Base-by-base conservation (phyloP, 2,888 invertebrate genomes). In the Sceliomorpha sp. region DNA sequence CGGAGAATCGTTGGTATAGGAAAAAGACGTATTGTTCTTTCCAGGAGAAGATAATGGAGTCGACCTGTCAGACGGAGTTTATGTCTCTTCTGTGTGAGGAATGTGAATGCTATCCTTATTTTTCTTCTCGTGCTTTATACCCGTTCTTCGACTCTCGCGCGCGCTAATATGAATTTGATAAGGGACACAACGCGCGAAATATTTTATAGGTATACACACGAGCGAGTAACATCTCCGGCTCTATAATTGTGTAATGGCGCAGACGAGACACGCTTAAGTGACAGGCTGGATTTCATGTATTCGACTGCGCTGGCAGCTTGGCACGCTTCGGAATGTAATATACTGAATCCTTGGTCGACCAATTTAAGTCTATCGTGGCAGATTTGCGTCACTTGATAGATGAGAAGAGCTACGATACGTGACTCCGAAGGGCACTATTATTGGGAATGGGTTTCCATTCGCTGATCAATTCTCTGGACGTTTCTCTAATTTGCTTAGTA, bases 21-120 rank as follows among this genome's bases (percentile, higher is more conserved):
- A 63, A 20, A 71, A 80, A 80, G 79, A 82, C 72, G 79, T 83
- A 82, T 83, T 80, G 82, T 83, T 84, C 78, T 78, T 81, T 73
- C 75, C 59, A 74, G 67, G 69, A 62, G 68, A 75, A 75, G 77
- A 79, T 82, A 83, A 85, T 83, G 80, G 82, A 83, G 70, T 75
- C 74, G 68, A 74, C 76, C 73, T 81, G 82, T 82, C 82, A 76
- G 77, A 67, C 70, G 75, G 70, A 82, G 79, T 82, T n/a, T 79
- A 82, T 79, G 75, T 80, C 75, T 76, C 76, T 74, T 47, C 66
- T 67, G 69, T 42, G 53, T 60, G 69, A 62, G 72, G 73, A 76
- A 78, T 80, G 72, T 75, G 74, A 79, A 69, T 72, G 56, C 50
- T 56, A 59, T 64, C 13, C 37, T 45, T 34, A 47, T 37, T 45